phyloP scores from a whole-genome alignment of 1,140 invertebrate genomes.

The Panonychus citri region DNA sequence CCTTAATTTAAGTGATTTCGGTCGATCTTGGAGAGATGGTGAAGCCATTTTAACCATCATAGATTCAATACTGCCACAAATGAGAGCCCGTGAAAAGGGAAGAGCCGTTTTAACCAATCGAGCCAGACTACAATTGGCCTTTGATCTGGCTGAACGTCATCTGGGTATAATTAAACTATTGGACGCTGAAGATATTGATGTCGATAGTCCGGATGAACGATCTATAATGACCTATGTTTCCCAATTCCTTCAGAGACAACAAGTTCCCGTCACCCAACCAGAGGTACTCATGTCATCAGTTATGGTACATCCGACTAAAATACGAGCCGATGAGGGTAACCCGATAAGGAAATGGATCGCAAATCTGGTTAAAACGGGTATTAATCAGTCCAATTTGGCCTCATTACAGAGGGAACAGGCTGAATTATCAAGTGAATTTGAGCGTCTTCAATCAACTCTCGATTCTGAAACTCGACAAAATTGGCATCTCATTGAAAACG shows the following conservation, averaged over 20 bases:
- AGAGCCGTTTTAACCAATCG: conserved; percentile 44
- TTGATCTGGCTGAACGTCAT: conserved; percentile 70
- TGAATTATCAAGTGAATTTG: background rate
- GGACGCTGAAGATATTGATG: conserved; percentile 91
- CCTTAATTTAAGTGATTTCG: conserved; percentile 65
- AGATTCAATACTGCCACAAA: conserved; percentile 73
- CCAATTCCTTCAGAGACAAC: background rate
- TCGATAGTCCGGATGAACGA: conserved; percentile 86
- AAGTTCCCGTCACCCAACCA: no score
- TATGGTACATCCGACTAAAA: no score
- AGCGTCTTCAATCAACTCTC: background rate
- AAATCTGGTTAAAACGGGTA: background rate
- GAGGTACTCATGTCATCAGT: no score
- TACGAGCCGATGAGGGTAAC: background rate
- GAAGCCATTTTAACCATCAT: conserved; percentile 86
- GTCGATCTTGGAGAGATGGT: conserved; percentile 87
- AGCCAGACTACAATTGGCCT: conserved; percentile 69
- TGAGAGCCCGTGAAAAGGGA: conserved; percentile 57
- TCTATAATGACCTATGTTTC: conserved; percentile 99
- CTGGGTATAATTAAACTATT: conserved; percentile 75
- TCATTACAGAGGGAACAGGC: background rate
- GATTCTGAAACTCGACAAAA: background rate
- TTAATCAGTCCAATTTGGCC: background rate
- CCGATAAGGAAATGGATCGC: background rate
- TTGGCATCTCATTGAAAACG: background rate